Base-by-base conservation (phyloP, 2,888 invertebrate genomes). In the Notodonta ziczac region DNA sequence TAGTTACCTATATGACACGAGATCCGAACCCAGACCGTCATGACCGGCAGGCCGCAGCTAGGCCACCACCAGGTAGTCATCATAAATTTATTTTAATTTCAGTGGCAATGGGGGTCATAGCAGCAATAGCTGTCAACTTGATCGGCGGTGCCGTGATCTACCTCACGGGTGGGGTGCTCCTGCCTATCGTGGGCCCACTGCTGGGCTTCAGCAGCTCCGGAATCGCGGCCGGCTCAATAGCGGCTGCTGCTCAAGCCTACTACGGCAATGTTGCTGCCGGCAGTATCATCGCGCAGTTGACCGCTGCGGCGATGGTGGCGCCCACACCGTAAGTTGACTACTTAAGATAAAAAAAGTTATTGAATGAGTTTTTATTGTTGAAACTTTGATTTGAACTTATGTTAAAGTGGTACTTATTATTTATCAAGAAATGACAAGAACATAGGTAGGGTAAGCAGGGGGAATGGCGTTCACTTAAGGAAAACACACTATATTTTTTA, bases 251-350 rank as follows among this genome's bases (percentile, higher is more conserved):
- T 0, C 90, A 90, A 60, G 77, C 91, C 0, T 91, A 83, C 57
- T 86, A 83, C 48, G 90, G 91, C 13, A 91, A 90, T 61, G 46
- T 91, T 12, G 89, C 62, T 0, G 89, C 89, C 0, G 91, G 91
- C 0, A 87, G 88, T 65, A 77, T 91, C 12, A 78, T 91, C 4
- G 85, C 90, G 0, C 65, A 87, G 69, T 52, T 91, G 54, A 90
- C 90, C 3, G 81, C 91, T 0, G 81, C 79, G 0, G 91, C 89
- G 0, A 91, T 91, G 91, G 75, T 80, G 0, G 84, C 91, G 2
- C 91, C 91, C 0, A 91, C 86, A 6, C 90, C 88, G 62, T 90
- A 77, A 81, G 82, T 53, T 57, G 40, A 52, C 24, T 24, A 24
- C 24, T 24, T 24, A 24, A 24, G 24, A 24, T 24, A 24, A 24